phyloP scores from a whole-genome alignment of 2,113 vertebrate genomes.

The Pseudonaja textilis region DNA sequence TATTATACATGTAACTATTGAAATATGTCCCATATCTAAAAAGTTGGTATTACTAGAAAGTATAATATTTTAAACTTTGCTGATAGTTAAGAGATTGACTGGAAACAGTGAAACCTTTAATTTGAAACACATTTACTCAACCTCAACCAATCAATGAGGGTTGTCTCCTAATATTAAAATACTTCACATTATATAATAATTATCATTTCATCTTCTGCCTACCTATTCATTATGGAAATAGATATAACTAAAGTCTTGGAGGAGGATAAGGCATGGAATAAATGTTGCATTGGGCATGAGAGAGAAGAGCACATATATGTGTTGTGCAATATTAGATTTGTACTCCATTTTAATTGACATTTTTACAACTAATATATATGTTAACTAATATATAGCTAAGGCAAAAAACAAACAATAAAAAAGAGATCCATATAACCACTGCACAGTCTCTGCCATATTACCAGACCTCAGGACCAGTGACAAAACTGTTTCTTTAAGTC shows the following conservation, averaged over 20 bases:
- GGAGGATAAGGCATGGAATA: background rate
- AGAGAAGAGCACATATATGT: background rate
- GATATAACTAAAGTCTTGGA: background rate
- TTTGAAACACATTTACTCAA: background rate
- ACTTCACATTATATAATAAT: background rate
- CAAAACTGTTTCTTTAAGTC: background rate
- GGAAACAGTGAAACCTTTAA: background rate
- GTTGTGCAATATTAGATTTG: background rate
- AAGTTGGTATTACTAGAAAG: background rate
- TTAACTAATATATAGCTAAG: background rate
- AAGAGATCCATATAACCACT: background rate
- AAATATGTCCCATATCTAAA: background rate
- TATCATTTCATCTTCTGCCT: background rate
- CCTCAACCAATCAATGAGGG: background rate
- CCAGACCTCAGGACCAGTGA: background rate
- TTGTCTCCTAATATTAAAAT: background rate
- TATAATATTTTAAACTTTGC: background rate
- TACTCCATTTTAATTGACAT: background rate
- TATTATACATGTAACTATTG: background rate
- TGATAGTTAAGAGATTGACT: background rate
- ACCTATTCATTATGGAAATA: background rate
- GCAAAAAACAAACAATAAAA: background rate
- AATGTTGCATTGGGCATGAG: background rate
- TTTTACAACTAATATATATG: background rate
- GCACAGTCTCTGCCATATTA: background rate